These are phyloP conservation scores for Mythimna impura DNA, from an alignment of 2,888 invertebrate genomes.

Conservation along the genomic window DNA sequence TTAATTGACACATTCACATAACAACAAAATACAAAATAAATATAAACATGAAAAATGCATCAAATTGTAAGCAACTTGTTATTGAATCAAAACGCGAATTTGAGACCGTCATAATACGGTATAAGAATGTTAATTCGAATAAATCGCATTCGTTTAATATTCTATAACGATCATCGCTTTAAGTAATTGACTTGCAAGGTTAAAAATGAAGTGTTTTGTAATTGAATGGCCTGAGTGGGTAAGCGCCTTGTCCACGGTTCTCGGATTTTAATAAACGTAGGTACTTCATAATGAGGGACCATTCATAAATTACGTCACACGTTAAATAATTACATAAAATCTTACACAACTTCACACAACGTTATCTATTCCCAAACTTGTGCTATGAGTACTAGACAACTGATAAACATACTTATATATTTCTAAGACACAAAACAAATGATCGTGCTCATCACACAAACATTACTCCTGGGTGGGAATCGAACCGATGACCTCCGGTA, in stretches of 20 bases:
- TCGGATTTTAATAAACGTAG: constrained; percentile 11
- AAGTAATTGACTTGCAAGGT: constrained; percentile 60
- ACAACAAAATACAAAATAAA: background rate
- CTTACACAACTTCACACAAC: too few relatives aligned
- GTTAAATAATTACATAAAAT: too few relatives aligned
- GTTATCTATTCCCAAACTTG: too few relatives aligned
- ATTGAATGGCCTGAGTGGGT: background rate
- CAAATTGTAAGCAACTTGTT: background rate
- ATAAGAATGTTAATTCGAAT: constrained; percentile 32
- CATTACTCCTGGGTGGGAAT: too few relatives aligned
- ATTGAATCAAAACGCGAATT: constrained; percentile 29
- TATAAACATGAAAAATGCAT: background rate
- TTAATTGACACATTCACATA: background rate
- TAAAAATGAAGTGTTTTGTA: constrained; percentile 53
- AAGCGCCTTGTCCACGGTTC: constrained; percentile 19
- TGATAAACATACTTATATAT: too few relatives aligned
- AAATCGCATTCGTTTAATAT: constrained; percentile 58
- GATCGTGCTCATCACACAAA: too few relatives aligned
- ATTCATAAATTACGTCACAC: too few relatives aligned
- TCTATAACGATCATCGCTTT: constrained; percentile 43
- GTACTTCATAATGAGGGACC: background rate
- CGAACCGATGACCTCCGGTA: too few relatives aligned
- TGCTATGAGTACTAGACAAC: too few relatives aligned
- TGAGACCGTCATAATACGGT: constrained; percentile 16
- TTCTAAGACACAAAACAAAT: too few relatives aligned